Evolutionary conservation across 2,797 vertebrate species (phyloP).

Genomic region (Garrulus glandarius): DNA sequence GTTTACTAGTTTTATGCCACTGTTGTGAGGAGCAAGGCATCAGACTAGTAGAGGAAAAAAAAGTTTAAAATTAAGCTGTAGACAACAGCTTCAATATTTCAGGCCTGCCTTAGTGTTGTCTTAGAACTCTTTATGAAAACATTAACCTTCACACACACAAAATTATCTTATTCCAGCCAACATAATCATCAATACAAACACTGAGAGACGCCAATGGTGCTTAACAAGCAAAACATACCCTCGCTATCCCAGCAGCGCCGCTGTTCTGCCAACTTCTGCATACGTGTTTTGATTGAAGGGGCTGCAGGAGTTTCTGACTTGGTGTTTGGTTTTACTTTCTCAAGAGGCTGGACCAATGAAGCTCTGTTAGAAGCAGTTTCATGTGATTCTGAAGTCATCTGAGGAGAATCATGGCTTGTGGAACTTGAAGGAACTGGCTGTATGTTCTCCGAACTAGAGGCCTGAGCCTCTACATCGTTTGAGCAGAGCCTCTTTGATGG

Average conservation of each 20-base stretch:
- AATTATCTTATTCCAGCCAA: neutral
- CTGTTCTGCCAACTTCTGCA: constrained; percentile 87
- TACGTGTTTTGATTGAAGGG: constrained; percentile 83
- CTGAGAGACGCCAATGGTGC: neutral
- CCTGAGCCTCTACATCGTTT: constrained; percentile 65
- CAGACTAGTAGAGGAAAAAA: neutral
- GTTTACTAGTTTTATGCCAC: neutral
- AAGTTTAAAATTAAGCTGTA: neutral
- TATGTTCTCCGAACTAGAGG: constrained; percentile 78
- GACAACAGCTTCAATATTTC: neutral
- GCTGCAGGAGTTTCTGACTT: constrained; percentile 10
- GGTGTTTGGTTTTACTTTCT: neutral
- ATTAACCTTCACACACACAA: neutral
- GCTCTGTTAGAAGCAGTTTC: neutral
- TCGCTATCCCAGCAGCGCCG: constrained; percentile 85
- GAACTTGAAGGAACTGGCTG: constrained; percentile 58
- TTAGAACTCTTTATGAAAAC: neutral
- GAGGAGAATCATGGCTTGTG: constrained; percentile 12
- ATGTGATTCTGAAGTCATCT: constrained; percentile 71
- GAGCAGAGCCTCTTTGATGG: constrained; percentile 91
- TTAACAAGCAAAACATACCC: constrained; percentile 45
- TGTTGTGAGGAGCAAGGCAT: neutral
- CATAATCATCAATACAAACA: neutral
- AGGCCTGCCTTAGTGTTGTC: neutral
- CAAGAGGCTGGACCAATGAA: neutral